phyloP scores from a whole-genome alignment of 2,797 vertebrate species.

The Limosa lapponica region DNA sequence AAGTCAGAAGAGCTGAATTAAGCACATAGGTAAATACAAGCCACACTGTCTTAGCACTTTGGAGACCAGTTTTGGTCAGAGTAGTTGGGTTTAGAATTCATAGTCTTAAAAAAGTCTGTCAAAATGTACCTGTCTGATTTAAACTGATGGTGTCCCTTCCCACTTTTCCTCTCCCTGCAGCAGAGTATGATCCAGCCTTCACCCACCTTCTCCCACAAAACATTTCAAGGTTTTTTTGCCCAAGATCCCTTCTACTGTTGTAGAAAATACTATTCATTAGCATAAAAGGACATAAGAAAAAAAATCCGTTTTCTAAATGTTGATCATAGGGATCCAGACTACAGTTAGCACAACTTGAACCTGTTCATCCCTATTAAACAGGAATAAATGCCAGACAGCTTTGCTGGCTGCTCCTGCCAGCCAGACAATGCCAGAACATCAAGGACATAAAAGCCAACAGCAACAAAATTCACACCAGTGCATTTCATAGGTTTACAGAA shows the following conservation, averaged over 20 bases:
- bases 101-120: neutral
- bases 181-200: neutral
- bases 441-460: neutral
- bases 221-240: rapidly evolving
- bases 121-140: neutral
- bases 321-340: neutral
- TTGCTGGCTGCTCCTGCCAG: neutral
- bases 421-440: neutral
- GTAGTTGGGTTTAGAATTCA: neutral
- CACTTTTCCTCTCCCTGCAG: neutral
- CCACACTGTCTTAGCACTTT: neutral
- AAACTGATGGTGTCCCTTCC: neutral
- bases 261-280: neutral
- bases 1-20: neutral
- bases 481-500: neutral
- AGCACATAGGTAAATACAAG: neutral
- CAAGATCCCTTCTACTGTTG: neutral
- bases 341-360: neutral
- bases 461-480: neutral
- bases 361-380: neutral
- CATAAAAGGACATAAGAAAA: neutral
- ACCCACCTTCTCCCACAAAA: neutral
- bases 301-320: neutral
- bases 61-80: neutral
- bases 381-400: neutral